Base-by-base conservation (phyloP, 1,140 invertebrate genomes). In the Caenorhabditis briggsae region DNA sequence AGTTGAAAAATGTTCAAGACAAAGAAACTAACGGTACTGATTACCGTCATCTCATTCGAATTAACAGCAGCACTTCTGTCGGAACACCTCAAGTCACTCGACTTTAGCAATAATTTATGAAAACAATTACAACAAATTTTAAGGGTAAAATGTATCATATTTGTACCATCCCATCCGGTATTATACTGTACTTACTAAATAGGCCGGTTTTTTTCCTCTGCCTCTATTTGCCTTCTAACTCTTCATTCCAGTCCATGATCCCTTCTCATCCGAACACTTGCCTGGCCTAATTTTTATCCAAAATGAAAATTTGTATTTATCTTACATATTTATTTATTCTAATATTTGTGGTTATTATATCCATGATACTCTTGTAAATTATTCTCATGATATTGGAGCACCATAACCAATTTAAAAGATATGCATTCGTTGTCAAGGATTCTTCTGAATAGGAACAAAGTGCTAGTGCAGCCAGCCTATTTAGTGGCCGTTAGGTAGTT, bases 1-100 rank as follows among this genome's bases (percentile, higher is more conserved):
- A 78, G 46, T 46, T 78, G n/a, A 78, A 78, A 50, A 78, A 78
- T 12, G 70, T 78, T n/a, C 70, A 78, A 53, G 70, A 78, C 50
- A 78, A 78, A 20, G 70, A 78, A n/a, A 20, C 25, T 14, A 65
- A 65, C 61, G 61, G 61, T 23, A 65, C 70, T 11, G 70, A 78
- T 50, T 78, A 78, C 12, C 70, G 70, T 23, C 70, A 78, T 50
- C 46, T 78, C 18, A 78, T 78, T 43, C 43, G 70, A 12, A 78
- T 78, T 12, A 78, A 78, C 46, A 78, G 70, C 14, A 78, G 70
- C 46, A 78, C 70, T 20, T 78, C 70, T 23, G 70, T 78, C n/a
- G 70, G 70, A 50, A 50, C 70, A 20, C 70, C 70, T 50, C 70
- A 78, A 50, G 70, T 78, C 46, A 78, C 70, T 48, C 43, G 70